These are phyloP conservation scores for Blastomussa wellsi DNA, from an alignment of 92 coral and sea anemone species.

Conservation along the genomic window DNA sequence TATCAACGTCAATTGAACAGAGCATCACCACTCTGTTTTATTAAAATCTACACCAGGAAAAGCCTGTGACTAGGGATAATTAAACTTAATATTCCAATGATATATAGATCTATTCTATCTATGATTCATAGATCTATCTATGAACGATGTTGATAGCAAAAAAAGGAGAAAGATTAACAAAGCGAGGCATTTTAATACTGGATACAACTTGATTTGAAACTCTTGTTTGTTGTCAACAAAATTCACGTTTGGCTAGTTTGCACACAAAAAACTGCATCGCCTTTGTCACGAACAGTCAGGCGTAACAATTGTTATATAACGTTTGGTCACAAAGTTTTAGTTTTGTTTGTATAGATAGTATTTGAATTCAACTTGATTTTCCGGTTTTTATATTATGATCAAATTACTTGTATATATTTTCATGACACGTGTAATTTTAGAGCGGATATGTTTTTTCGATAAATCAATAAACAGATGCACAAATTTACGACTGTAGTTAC, in stretches of 20 bases:
- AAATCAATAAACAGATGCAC: too few species aligned
- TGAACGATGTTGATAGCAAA: background rate
- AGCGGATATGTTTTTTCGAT: too few species aligned
- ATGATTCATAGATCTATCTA: background rate
- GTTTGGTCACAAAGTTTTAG: too few species aligned
- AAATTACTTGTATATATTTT: too few species aligned
- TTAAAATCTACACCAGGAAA: background rate
- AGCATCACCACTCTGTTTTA: background rate
- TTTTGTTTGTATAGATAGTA: too few species aligned
- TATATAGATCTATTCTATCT: background rate
- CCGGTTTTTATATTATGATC: too few species aligned
- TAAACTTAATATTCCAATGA: too few species aligned
- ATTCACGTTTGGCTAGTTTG: background rate
- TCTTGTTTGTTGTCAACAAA: background rate
- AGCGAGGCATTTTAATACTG: background rate
- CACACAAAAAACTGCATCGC: background rate
- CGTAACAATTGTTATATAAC: too few species aligned
- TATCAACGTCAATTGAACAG: background rate
- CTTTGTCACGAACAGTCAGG: too few species aligned
- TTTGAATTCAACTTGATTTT: too few species aligned
- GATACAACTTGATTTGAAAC: constrained; percentile 5
- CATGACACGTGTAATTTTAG: too few species aligned
- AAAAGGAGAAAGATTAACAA: background rate
- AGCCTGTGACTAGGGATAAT: background rate
- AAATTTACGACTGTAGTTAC: too few species aligned